These are phyloP conservation scores for Zootoca vivipara DNA, from an alignment of 2,113 vertebrate genomes.

Conservation along the genomic window DNA sequence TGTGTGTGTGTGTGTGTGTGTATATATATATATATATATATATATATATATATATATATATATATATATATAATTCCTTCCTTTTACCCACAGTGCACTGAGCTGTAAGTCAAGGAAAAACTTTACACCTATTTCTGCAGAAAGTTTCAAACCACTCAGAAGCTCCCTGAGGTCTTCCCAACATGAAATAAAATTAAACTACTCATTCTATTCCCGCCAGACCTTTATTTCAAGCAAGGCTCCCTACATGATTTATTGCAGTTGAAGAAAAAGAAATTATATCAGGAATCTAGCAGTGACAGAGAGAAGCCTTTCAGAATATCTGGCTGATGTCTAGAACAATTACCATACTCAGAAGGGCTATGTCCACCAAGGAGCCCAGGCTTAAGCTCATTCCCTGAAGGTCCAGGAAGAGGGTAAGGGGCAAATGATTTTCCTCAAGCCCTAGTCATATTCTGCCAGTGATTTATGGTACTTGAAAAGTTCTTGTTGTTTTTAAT, in stretches of 20 bases:
- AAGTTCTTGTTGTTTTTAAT: not conserved
- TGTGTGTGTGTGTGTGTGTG: too few relatives aligned
- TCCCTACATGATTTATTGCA: conserved; percentile 17
- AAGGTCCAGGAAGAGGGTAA: not conserved
- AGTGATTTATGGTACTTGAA: not conserved
- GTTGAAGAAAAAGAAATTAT: not conserved
- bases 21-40: too few relatives aligned
- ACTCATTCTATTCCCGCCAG: not conserved
- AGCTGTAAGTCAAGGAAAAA: conserved; percentile 17
- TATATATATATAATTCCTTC: too few relatives aligned
- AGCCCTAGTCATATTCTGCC: not conserved
- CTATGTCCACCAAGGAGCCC: not conserved
- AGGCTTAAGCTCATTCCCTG: not conserved
- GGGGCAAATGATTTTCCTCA: not conserved
- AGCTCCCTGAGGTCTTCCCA: conserved; percentile 7
- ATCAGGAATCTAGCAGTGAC: not conserved
- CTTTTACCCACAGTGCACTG: not conserved
- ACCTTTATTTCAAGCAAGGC: not conserved
- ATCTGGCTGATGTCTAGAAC: not conserved
- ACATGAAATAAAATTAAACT: not conserved
- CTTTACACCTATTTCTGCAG: conserved; percentile 11
- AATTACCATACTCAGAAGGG: not conserved
- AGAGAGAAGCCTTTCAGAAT: conserved; percentile 1
- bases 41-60: too few relatives aligned
- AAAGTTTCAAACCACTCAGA: conserved; percentile 10